Evolutionary conservation across 2,888 invertebrate genomes (phyloP).

Genomic region (Cosmia trapezina): DNA sequence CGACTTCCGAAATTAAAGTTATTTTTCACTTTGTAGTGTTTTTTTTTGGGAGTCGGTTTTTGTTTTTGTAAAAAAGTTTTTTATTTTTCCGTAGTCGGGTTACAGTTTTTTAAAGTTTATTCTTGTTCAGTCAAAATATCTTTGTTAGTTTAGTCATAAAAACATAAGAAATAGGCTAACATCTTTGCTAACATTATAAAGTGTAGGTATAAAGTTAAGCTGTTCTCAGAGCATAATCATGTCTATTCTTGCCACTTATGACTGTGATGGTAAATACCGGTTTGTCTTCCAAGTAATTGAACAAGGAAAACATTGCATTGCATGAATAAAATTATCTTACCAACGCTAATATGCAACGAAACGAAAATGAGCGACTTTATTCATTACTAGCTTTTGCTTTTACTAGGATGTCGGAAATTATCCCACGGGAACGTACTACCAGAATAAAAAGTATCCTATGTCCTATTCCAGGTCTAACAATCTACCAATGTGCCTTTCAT

Average conservation of each 20-base stretch:
- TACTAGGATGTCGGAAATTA: too few relatives aligned
- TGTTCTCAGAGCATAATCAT: not conserved
- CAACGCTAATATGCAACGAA: not conserved
- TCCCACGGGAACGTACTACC: too few relatives aligned
- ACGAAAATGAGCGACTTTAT: not conserved
- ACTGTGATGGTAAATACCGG: conserved; percentile 10
- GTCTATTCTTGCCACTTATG: not conserved
- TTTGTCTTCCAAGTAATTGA: conserved; percentile 16
- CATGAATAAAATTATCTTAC: conserved; percentile 11
- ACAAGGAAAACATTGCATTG: conserved; percentile 30
- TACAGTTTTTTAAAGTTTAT: too few relatives aligned
- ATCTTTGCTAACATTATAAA: not conserved
- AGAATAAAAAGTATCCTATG: too few relatives aligned
- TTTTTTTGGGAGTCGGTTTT: too few relatives aligned
- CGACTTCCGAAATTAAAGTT: too few relatives aligned
- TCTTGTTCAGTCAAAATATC: conserved; percentile 1
- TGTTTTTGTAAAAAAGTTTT: too few relatives aligned
- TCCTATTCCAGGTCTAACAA: too few relatives aligned
- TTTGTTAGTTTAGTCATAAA: not conserved
- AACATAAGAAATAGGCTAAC: not conserved
- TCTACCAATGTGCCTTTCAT: too few relatives aligned
- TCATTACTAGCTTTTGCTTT: too few relatives aligned
- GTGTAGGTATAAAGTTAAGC: not conserved
- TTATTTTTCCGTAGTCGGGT: too few relatives aligned
- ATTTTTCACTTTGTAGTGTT: too few relatives aligned